Conservation (phyloP, 2,797 vertebrate species). For the Monodelphis domestica region DNA sequence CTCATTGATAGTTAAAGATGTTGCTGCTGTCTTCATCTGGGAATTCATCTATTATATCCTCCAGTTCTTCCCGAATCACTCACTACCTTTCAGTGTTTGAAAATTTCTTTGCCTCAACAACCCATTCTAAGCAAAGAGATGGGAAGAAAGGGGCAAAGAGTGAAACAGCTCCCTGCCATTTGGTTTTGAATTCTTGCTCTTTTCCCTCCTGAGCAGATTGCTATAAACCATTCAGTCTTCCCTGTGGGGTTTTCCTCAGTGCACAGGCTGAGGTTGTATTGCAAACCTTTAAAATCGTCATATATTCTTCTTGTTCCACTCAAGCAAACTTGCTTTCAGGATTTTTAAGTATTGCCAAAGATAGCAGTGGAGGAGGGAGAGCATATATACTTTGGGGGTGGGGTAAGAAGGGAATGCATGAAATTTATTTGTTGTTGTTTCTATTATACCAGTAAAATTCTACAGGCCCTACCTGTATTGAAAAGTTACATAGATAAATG, state of each 20-base stretch:
- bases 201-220: constrained; percentile 31
- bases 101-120: constrained; percentile 12
- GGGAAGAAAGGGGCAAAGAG: constrained; percentile 41
- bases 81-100: constrained; percentile 46
- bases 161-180: neutral
- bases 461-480: constrained; percentile 5
- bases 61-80: constrained; percentile 46
- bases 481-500: constrained; percentile 33
- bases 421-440: neutral
- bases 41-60: constrained; percentile 57
- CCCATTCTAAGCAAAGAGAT: constrained; percentile 44
- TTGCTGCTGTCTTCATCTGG: constrained; percentile 65
- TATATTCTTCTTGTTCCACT: constrained; percentile 21
- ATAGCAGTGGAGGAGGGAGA: too few relatives aligned
- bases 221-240: neutral
- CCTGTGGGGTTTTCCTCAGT: constrained; percentile 23
- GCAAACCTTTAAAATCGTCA: neutral
- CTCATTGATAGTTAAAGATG: constrained; percentile 90
- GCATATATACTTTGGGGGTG: too few relatives aligned
- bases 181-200: neutral
- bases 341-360: too few relatives aligned
- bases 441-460: constrained; percentile 54
- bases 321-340: constrained; percentile 51
- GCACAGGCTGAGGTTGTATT: constrained; percentile 36
- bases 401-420: too few relatives aligned